Percentiles rank a stretch among this genome's conserved stretches.
phyloP scores from a whole-genome alignment of 2,888 invertebrate genomes.

The Drosophila barbarae region DNA sequence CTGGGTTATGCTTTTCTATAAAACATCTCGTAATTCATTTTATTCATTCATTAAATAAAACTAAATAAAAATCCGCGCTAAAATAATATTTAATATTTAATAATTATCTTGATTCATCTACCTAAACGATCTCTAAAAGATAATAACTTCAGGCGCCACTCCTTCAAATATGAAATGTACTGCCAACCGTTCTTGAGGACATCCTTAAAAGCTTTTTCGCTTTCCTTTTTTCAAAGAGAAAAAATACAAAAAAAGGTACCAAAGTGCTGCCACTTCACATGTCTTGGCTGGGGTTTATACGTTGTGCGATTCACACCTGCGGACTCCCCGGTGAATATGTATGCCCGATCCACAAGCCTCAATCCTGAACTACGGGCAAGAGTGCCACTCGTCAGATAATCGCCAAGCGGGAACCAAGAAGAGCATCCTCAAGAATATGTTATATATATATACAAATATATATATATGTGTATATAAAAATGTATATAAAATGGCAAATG shows the following conservation, averaged over 20 bases:
- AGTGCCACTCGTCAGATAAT: constrained; percentile 62
- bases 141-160: constrained; percentile 6
- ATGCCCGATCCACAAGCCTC: constrained; percentile 11
- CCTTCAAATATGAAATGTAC: neutral
- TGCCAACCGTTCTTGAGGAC: constrained; percentile 22
- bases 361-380: constrained; percentile 32
- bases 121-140: neutral
- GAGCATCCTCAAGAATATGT: constrained; percentile 40
- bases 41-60: neutral
- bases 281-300: constrained; percentile 1
- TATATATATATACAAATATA: neutral
- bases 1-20: neutral
- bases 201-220: constrained; percentile 27
- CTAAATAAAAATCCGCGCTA: neutral
- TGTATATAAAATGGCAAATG: constrained; percentile 33
- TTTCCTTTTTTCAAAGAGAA: neutral
- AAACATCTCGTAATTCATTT: too few relatives aligned
- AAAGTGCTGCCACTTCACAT: constrained; percentile 26
- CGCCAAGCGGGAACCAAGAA: constrained; percentile 56
- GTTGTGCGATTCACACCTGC: constrained; percentile 30
- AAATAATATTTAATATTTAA: neutral
- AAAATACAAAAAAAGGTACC: neutral
- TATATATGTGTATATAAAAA: neutral
- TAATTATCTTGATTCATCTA: too few relatives aligned
- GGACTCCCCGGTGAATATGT: constrained; percentile 12